Evolutionary conservation across 2,888 invertebrate genomes (phyloP).

Genomic region (Thecocarcelia acutangulata): DNA sequence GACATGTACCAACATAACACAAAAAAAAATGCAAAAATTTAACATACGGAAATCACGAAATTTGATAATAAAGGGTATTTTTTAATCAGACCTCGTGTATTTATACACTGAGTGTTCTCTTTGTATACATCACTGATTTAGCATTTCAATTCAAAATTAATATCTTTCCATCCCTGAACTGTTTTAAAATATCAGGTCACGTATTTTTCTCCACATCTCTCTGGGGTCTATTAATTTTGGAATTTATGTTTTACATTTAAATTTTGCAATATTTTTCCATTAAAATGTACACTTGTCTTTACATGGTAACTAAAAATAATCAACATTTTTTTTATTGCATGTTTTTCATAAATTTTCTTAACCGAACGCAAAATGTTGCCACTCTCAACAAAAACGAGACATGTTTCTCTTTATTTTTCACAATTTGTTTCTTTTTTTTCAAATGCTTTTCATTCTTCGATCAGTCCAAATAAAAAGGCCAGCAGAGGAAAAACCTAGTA

Average conservation of each 20-base stretch:
- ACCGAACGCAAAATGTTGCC: conserved; percentile 9
- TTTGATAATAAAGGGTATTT: no score
- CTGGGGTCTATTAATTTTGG: conserved; percentile 30
- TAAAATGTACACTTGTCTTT: conserved; percentile 26
- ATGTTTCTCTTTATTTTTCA: conserved; percentile 31
- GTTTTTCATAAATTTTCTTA: conserved; percentile 37
- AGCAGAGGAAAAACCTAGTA: not conserved
- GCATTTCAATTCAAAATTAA: not conserved
- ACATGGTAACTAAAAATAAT: conserved; percentile 12
- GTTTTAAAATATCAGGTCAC: conserved; percentile 41
- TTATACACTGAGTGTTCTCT: no score
- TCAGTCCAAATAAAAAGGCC: not conserved
- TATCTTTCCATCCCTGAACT: conserved; percentile 21
- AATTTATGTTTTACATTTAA: conserved; percentile 52
- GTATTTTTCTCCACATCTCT: conserved; percentile 28
- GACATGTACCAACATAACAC: no score
- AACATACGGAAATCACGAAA: no score
- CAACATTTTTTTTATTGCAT: conserved; percentile 28
- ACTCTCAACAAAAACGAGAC: conserved; percentile 10
- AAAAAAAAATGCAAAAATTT: no score
- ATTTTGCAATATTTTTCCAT: conserved; percentile 26
- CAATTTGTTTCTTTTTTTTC: not conserved
- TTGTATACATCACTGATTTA: no score
- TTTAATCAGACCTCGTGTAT: no score
- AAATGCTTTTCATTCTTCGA: not conserved